Conservation (phyloP, 1,140 invertebrate species). For the Drosophila littoralis region DNA sequence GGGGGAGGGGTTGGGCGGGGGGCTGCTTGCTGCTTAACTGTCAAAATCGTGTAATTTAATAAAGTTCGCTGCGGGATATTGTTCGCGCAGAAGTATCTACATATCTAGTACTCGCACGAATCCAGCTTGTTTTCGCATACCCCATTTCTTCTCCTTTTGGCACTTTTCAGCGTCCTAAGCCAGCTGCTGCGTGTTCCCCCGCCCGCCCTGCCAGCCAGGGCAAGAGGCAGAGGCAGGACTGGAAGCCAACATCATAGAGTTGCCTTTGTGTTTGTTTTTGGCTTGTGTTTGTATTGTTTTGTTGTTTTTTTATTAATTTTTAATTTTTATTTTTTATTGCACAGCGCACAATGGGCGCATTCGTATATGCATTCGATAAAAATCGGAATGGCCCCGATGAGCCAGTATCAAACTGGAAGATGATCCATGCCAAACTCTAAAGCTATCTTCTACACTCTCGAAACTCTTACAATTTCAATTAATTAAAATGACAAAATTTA, state of each 20-base stretch:
- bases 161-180: not conserved
- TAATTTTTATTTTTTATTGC: not conserved
- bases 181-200: not conserved
- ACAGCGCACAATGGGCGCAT: not conserved
- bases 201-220: conserved; percentile 6
- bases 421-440: too few species aligned
- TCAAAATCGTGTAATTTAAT: conserved; percentile 84
- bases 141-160: conserved; percentile 8
- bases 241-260: conserved; percentile 54
- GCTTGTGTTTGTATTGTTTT: not conserved
- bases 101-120: conserved; percentile 23
- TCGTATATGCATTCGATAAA: too few species aligned
- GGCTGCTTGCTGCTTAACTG: conserved; percentile 71
- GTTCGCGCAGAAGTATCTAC: conserved; percentile 63
- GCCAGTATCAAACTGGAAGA: too few species aligned
- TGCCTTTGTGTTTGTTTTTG: conserved; percentile 1
- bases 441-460: too few species aligned
- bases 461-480: too few species aligned
- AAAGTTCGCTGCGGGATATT: conserved; percentile 84
- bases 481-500: too few species aligned
- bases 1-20: not conserved
- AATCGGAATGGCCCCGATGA: too few species aligned
- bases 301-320: not conserved
- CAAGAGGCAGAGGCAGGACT: not conserved
- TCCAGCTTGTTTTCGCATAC: conserved; percentile 9